phyloP scores from a whole-genome alignment of 2,797 vertebrate genomes.

The Crenichthys baileyi region DNA sequence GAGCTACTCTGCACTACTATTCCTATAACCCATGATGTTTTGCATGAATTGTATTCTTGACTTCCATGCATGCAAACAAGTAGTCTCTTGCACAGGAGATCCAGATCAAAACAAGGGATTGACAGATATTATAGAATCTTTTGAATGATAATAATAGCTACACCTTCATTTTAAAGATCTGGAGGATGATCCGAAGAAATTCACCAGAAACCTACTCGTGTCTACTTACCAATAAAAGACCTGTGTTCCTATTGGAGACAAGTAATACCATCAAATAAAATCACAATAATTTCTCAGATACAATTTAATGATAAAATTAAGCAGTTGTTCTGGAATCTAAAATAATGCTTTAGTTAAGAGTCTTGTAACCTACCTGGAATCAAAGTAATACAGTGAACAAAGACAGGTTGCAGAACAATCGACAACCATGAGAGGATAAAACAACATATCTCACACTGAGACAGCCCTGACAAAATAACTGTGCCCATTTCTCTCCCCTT shows the following conservation, averaged over 20 bases:
- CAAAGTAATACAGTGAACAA: conserved; percentile 7
- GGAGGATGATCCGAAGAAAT: neutral
- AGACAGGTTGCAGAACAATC: conserved; percentile 6
- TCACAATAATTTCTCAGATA: neutral
- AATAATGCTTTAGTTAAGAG: neutral
- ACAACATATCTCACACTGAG: conserved; percentile 10
- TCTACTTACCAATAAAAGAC: neutral
- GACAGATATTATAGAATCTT: neutral
- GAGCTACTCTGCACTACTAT: neutral
- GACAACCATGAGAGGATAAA: conserved; percentile 14
- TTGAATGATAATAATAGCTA: neutral
- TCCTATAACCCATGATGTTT: neutral
- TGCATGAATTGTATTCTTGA: neutral
- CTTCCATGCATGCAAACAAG: neutral
- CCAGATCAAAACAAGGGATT: neutral
- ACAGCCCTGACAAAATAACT: conserved; percentile 18
- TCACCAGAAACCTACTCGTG: neutral
- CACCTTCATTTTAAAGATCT: neutral
- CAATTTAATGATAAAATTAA: neutral
- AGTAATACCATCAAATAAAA: neutral
- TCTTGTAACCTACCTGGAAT: conserved; percentile 10
- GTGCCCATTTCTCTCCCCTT: conserved; percentile 7
- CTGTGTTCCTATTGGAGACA: neutral
- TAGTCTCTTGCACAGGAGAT: neutral
- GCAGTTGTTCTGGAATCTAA: neutral